A percentile compares a stretch with the other conserved stretches of the same genome.
These are phyloP conservation scores for Pantherophis vulpinus DNA, from an alignment of 2,797 vertebrate species.

Conservation along the genomic window DNA sequence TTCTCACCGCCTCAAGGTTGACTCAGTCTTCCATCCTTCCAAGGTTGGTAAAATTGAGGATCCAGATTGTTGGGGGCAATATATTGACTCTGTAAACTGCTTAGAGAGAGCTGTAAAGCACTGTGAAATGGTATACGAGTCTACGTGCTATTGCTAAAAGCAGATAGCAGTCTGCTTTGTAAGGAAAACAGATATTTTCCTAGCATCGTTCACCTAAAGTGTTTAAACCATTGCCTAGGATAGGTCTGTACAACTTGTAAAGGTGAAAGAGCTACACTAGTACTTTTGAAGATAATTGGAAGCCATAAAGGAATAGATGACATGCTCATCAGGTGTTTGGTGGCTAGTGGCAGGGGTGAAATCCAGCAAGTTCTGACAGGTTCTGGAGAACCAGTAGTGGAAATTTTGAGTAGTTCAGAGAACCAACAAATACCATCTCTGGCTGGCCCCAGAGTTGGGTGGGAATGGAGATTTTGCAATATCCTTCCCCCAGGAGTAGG, in stretches of 20 bases:
- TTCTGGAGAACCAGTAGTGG: no score
- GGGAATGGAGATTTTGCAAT: no score
- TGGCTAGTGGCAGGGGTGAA: not conserved
- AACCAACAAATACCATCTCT: no score
- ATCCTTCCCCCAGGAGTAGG: no score
- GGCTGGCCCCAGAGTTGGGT: no score
- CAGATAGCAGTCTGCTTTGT: not conserved
- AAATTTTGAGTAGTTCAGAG: no score
- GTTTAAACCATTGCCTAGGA: not conserved
- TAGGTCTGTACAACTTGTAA: not conserved
- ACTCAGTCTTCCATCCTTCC: not conserved
- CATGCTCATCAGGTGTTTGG: not conserved
- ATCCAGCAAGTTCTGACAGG: no score
- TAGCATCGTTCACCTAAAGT: not conserved
- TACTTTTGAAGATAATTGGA: not conserved
- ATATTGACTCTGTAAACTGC: not conserved
- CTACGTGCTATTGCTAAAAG: not conserved
- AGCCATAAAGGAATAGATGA: not conserved
- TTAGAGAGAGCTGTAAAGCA: not conserved
- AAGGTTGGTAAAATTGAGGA: not conserved
- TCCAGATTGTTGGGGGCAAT: not conserved
- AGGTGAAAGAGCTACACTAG: not conserved
- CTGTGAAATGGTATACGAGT: not conserved
- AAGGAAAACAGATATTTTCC: not conserved
- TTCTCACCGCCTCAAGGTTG: not conserved